phyloP scores from a whole-genome alignment of 2,888 invertebrate species.

The Rhimphoctona megacephalus region DNA sequence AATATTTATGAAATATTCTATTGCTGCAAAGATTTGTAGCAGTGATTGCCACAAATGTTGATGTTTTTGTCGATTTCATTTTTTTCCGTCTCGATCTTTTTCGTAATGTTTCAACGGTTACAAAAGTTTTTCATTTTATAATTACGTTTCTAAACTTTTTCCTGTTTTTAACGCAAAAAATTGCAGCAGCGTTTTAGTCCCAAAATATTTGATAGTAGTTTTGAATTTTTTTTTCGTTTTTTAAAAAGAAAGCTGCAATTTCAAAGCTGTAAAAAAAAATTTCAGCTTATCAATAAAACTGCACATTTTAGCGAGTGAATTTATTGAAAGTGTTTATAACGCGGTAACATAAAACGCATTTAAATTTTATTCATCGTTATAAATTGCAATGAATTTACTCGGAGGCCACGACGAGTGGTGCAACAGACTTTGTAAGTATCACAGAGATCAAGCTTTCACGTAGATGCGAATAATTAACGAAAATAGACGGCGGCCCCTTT shows the following conservation, averaged over 20 bases:
- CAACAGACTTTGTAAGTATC: constrained; percentile 49
- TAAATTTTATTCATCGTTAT: neutral
- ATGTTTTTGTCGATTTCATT: neutral
- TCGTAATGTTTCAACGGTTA: neutral
- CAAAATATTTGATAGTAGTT: neutral
- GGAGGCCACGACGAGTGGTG: neutral
- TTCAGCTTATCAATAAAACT: neutral
- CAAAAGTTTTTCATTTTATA: neutral
- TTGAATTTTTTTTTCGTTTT: neutral
- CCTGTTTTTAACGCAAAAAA: neutral
- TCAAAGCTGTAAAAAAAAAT: too few species aligned
- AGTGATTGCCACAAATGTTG: neutral
- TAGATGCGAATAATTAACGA: constrained; percentile 76
- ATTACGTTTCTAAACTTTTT: too few species aligned
- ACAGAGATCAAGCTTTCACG: constrained; percentile 67
- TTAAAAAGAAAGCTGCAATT: too few species aligned
- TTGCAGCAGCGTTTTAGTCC: neutral
- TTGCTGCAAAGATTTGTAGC: neutral
- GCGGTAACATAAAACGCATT: neutral
- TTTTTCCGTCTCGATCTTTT: neutral
- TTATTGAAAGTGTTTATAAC: neutral
- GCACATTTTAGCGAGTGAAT: neutral
- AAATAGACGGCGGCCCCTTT: constrained; percentile 76
- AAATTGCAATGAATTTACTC: constrained; percentile 12
- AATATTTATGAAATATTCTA: neutral